These are phyloP conservation scores for Abrostola tripartita DNA, from an alignment of 2,888 invertebrate species.

Conservation along the genomic window DNA sequence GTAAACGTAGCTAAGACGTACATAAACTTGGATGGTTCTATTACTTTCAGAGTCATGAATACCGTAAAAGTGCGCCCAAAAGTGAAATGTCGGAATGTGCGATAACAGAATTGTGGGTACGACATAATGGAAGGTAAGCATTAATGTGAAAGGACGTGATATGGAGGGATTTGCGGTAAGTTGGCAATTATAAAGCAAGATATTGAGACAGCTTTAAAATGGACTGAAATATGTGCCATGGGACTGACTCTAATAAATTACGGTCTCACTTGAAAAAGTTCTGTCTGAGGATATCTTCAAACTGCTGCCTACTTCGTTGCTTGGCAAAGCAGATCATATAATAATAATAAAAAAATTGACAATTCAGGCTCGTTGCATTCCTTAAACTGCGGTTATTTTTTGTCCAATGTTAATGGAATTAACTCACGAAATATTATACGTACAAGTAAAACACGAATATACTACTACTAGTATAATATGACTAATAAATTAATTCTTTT, in stretches of 20 bases:
- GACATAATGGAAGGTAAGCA: slow-evolving; percentile 20
- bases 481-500: too few relatives aligned
- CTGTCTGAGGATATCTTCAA: neutral
- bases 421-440: too few relatives aligned
- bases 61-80: slow-evolving; percentile 26
- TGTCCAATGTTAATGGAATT: too few relatives aligned
- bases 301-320: too few relatives aligned
- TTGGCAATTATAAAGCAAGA: too few relatives aligned
- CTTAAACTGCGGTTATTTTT: too few relatives aligned
- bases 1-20: neutral
- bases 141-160: slow-evolving; percentile 15
- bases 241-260: neutral
- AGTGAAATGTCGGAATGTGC: slow-evolving; percentile 31
- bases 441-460: too few relatives aligned
- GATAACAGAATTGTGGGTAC: slow-evolving; percentile 19
- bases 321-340: too few relatives aligned
- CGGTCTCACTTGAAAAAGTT: neutral
- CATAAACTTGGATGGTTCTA: slow-evolving; percentile 15
- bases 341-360: too few relatives aligned
- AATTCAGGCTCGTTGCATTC: too few relatives aligned
- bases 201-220: slow-evolving; percentile 27
- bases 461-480: too few relatives aligned
- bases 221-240: neutral
- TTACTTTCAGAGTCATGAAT: slow-evolving; percentile 21
- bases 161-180: slow-evolving; percentile 4